These are phyloP conservation scores for Stenichneumon culpator DNA, from an alignment of 2,888 invertebrate species.

Conservation along the genomic window DNA sequence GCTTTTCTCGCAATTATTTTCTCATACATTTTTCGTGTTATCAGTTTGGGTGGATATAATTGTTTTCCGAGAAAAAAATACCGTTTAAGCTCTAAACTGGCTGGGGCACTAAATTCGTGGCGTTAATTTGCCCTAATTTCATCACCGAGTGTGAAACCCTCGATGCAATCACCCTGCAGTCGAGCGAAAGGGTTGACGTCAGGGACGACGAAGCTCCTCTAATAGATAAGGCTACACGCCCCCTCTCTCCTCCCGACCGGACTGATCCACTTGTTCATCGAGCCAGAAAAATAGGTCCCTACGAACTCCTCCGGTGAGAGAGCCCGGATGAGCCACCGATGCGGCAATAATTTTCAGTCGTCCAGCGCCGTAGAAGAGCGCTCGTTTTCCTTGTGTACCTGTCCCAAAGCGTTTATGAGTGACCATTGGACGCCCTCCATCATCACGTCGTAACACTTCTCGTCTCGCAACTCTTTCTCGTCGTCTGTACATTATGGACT, in stretches of 20 bases:
- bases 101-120: neutral
- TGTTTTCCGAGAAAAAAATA: neutral
- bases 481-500: neutral
- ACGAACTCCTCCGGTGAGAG: conserved; percentile 27
- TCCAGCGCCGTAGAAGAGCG: conserved; percentile 32
- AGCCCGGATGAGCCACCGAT: conserved; percentile 54
- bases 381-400: conserved; percentile 33
- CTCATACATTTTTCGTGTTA: neutral
- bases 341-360: conserved; percentile 65
- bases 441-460: conserved; percentile 48
- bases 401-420: conserved; percentile 32
- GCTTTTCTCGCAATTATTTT: neutral
- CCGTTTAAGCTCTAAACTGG: neutral
- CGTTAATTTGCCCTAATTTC: conserved; percentile 52
- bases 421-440: conserved; percentile 48
- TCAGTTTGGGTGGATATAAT: neutral
- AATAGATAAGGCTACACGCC: conserved; percentile 14
- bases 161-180: conserved; percentile 6
- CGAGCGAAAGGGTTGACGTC: conserved; percentile 51
- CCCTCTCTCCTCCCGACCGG: conserved; percentile 15
- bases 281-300: conserved; percentile 66
- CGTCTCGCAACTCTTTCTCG: conserved; percentile 5
- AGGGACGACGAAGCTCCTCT: conserved; percentile 37
- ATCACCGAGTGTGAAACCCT: neutral
- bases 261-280: conserved; percentile 69